phyloP scores from a whole-genome alignment of 2,888 invertebrate species.

The Clanis bilineata region DNA sequence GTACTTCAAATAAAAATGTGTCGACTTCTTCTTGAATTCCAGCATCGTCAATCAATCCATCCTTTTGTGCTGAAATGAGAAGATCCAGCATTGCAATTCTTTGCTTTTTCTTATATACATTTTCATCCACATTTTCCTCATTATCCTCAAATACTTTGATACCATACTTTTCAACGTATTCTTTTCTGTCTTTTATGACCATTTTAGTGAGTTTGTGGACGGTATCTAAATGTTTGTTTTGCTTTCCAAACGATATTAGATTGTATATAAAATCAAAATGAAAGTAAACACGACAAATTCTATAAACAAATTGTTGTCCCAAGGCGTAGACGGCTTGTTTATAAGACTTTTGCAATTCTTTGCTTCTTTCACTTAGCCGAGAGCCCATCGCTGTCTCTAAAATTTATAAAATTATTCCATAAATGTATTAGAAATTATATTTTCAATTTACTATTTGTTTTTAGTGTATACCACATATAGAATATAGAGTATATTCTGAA shows the following conservation, averaged over 20 bases:
- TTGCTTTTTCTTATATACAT: no score
- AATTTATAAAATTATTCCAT: no score
- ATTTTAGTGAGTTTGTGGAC: conserved; percentile 57
- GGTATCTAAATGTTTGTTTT: conserved; percentile 55
- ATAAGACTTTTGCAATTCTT: conserved; percentile 70
- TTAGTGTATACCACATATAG: conserved; percentile 86
- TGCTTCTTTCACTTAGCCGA: conserved; percentile 71
- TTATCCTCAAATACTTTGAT: conserved; percentile 22
- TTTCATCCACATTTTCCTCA: conserved; percentile 22
- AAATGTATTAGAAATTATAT: no score
- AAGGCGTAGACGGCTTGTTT: conserved; percentile 78
- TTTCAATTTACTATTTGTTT: no score
- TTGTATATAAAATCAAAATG: conserved; percentile 79
- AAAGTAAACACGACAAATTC: conserved; percentile 80
- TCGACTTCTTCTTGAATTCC: conserved; percentile 84
- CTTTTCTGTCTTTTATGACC: conserved; percentile 53
- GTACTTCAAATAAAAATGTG: conserved; percentile 84
- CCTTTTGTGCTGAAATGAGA: conserved; percentile 72
- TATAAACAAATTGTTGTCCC: conserved; percentile 39
- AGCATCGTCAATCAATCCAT: conserved; percentile 70
- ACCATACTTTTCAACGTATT: conserved; percentile 31
- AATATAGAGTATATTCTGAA: conserved; percentile 81
- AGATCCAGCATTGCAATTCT: conserved; percentile 82
- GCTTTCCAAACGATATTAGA: conserved; percentile 69
- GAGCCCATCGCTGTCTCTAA: conserved; percentile 87